phyloP scores from a whole-genome alignment of 1,140 invertebrate species.

The Pinna nobilis region DNA sequence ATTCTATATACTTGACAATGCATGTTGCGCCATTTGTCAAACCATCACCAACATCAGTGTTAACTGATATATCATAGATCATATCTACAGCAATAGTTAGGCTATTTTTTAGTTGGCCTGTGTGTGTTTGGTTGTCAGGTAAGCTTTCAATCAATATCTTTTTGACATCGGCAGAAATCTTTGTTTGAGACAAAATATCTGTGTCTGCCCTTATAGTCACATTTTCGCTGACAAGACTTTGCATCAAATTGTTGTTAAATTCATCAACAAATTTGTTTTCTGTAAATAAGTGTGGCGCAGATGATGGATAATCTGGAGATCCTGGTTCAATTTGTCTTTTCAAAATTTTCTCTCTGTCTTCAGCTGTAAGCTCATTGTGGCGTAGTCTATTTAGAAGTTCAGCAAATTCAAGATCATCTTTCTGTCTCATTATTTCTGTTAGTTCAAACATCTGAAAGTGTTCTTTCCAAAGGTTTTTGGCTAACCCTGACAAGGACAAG shows the following conservation, averaged over 20 bases:
- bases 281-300: constrained; percentile 24
- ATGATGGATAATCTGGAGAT: neutral
- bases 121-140: constrained; percentile 30
- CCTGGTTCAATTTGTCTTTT: neutral
- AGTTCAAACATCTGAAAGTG: constrained; percentile 43
- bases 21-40: constrained; percentile 24
- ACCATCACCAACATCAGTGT: constrained; percentile 30
- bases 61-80: constrained; percentile 31
- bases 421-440: constrained; percentile 50
- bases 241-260: constrained; percentile 13
- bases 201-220: constrained; percentile 21
- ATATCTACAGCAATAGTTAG: constrained; percentile 26
- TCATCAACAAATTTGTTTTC: constrained; percentile 31
- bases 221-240: constrained; percentile 5
- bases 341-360: constrained; percentile 13
- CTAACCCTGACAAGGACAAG: constrained; percentile 11
- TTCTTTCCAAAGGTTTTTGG: constrained; percentile 45
- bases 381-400: constrained; percentile 44
- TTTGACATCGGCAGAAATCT: constrained; percentile 17
- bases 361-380: constrained; percentile 20
- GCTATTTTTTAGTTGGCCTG: constrained; percentile 10
- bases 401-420: constrained; percentile 45
- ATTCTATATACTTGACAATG: constrained; percentile 38
- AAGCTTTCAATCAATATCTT: constrained; percentile 15
- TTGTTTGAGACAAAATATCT: constrained; percentile 11